phyloP scores from a whole-genome alignment of 1,140 invertebrate genomes.

The Steinernema khuongi region DNA sequence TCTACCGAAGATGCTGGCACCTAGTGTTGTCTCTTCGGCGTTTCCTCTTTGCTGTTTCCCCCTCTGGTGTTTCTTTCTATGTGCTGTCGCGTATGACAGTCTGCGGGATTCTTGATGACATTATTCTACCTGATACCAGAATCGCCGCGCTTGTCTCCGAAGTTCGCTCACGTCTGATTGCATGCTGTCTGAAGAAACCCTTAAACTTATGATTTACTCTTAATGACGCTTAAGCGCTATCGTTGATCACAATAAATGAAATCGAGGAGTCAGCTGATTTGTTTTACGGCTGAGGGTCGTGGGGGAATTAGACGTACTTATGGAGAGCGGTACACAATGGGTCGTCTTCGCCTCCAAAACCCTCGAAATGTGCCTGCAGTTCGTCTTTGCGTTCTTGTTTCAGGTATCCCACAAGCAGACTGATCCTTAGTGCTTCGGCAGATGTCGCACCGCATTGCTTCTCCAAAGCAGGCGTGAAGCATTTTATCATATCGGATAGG shows the following conservation, averaged over 20 bases:
- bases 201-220: background rate
- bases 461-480: constrained; percentile 23
- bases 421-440: constrained; percentile 18
- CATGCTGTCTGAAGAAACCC: background rate
- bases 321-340: constrained; percentile 23
- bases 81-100: background rate
- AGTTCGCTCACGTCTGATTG: background rate
- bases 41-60: background rate
- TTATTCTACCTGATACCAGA: constrained; percentile 2
- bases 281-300: background rate
- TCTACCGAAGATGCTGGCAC: too few relatives aligned
- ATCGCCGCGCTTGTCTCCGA: background rate
- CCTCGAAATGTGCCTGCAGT: constrained; percentile 28
- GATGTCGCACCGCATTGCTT: constrained; percentile 27
- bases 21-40: background rate
- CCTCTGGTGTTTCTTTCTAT: constrained; percentile 8
- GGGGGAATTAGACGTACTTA: constrained; percentile 12
- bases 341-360: constrained; percentile 25
- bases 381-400: constrained; percentile 27
- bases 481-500: constrained; percentile 27
- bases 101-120: constrained; percentile 2
- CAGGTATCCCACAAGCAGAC: constrained; percentile 26
- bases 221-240: background rate
- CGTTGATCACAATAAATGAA: background rate
- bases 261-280: background rate